A percentile compares a stretch with the other conserved stretches of the same genome.
phyloP scores from a whole-genome alignment of 2,797 vertebrate genomes.

The Mus caroli region DNA sequence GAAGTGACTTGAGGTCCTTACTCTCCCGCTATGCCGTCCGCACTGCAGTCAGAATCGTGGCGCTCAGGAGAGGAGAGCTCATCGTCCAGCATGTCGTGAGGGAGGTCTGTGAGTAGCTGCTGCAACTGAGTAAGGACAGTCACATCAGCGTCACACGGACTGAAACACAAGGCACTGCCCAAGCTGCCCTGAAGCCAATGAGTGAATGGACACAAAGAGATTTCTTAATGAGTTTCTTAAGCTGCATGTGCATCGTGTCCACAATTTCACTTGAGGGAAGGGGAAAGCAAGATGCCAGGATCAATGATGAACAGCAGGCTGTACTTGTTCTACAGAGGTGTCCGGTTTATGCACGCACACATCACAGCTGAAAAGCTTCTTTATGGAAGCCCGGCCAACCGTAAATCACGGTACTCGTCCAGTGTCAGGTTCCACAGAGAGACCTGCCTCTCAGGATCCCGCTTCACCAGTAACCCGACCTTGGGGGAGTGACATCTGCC shows the following conservation, averaged over 20 bases:
- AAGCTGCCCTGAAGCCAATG: background rate
- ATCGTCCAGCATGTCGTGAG: conserved; percentile 98
- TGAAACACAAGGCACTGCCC: background rate
- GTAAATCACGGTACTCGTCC: background rate
- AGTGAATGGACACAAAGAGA: background rate
- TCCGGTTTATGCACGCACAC: conserved; percentile 1
- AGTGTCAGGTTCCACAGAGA: background rate
- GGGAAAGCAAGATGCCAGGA: background rate
- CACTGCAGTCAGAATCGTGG: conserved; percentile 90
- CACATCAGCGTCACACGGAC: background rate
- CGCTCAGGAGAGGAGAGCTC: conserved; percentile 92
- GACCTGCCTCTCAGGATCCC: conserved; percentile 30
- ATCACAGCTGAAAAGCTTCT: conserved; percentile 3
- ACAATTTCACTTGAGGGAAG: conserved; percentile 8
- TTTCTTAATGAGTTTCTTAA: background rate
- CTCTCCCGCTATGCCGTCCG: conserved; percentile 89
- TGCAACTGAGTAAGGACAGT: conserved; percentile 91
- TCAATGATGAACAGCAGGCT: conserved; percentile 1
- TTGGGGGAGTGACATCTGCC: background rate
- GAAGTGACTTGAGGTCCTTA: conserved; percentile 85
- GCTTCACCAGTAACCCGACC: conserved; percentile 4
- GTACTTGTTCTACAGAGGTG: background rate
- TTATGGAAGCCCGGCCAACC: background rate
- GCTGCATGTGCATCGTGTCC: background rate
- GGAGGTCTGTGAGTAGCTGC: conserved; percentile 96